Conservation (phyloP, 2,113 vertebrate genomes). For the Entelurus aequoreus region DNA sequence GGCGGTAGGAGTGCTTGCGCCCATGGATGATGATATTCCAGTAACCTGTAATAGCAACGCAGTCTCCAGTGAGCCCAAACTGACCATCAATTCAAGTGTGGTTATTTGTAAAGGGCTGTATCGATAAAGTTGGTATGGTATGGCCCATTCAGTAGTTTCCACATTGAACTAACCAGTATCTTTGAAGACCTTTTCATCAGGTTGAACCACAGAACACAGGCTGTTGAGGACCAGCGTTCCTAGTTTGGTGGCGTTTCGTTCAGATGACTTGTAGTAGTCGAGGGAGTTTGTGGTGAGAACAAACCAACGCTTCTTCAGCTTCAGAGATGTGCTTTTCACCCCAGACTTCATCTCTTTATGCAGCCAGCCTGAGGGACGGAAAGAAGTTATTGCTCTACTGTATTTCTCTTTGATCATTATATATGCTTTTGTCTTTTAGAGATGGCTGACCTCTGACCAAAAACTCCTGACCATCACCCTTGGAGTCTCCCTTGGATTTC, state of each 20-base stretch:
- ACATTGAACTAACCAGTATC: constrained; percentile 77
- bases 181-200: constrained; percentile 85
- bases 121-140: no score
- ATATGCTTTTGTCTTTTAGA: no score
- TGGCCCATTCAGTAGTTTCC: no score
- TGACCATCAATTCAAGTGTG: no score
- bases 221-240: constrained; percentile 90
- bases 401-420: no score
- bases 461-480: constrained; percentile 85
- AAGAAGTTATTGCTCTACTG: not conserved
- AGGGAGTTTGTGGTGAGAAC: constrained; percentile 84
- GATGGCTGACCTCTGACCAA: constrained; percentile 79
- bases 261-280: constrained; percentile 86
- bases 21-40: constrained; percentile 88
- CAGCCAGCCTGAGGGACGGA: constrained; percentile 76
- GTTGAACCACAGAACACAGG: constrained; percentile 85
- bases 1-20: constrained; percentile 85
- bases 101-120: no score
- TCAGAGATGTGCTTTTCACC: constrained; percentile 82
- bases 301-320: constrained; percentile 93
- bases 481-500: constrained; percentile 85
- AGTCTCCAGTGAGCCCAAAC: not conserved
- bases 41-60: constrained; percentile 70
- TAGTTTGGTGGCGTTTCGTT: constrained; percentile 81
- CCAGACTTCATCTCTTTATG: constrained; percentile 87